phyloP scores from a whole-genome alignment of 1,140 invertebrate genomes.

The Drosophila guanche region DNA sequence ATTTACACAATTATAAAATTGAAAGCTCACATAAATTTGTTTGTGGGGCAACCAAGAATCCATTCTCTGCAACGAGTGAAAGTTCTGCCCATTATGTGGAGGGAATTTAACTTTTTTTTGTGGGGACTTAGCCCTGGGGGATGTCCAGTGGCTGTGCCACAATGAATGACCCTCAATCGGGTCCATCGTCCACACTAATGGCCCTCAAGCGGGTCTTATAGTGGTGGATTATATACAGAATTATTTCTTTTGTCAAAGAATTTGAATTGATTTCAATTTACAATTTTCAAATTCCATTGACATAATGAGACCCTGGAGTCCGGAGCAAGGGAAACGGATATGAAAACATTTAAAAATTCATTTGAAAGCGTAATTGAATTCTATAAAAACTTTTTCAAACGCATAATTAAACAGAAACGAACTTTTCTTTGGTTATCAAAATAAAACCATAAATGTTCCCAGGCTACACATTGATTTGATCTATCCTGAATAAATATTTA shows the following conservation, averaged over 20 bases:
- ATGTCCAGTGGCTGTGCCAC: slow-evolving; percentile 1
- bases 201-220: slow-evolving; percentile 36
- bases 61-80: slow-evolving; percentile 26
- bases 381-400: no score
- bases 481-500: slow-evolving; percentile 18
- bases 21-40: slow-evolving; percentile 73
- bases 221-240: slow-evolving; percentile 41
- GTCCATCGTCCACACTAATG: no score
- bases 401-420: slow-evolving; percentile 12
- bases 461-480: background rate
- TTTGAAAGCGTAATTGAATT: no score
- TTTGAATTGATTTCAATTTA: slow-evolving; percentile 44
- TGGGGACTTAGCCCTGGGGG: background rate
- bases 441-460: background rate
- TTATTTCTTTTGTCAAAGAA: slow-evolving; percentile 9
- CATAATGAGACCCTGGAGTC: no score
- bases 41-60: slow-evolving; percentile 8
- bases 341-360: no score
- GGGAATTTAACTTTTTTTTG: slow-evolving; percentile 7
- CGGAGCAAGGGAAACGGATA: no score
- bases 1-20: slow-evolving; percentile 74
- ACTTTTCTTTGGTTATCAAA: background rate
- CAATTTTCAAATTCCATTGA: no score
- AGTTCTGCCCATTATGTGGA: slow-evolving; percentile 17
- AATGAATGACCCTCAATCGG: no score